phyloP scores from a whole-genome alignment of 2,797 vertebrate genomes.

The Pyrocephalus nanus region DNA sequence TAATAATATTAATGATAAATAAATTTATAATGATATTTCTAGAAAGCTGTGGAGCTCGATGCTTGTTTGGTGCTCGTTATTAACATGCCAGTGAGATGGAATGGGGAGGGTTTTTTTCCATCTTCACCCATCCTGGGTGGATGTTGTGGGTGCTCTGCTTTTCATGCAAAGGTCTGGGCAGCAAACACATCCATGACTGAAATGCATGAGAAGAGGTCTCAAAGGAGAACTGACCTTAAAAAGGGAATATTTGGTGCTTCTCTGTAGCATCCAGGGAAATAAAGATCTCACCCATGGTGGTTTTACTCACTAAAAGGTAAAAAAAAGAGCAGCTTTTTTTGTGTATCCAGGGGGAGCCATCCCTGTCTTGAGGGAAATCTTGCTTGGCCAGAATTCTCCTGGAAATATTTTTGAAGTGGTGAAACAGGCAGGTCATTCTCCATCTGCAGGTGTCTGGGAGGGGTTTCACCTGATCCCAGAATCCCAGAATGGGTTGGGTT shows the following conservation, averaged over 20 bases:
- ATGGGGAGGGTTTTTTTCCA: neutral
- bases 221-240: neutral
- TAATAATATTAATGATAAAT: neutral
- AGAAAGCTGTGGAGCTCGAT: neutral
- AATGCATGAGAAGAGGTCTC: rapidly evolving
- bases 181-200: neutral
- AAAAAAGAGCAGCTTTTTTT: neutral
- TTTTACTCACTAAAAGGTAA: neutral
- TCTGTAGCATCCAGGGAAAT: neutral
- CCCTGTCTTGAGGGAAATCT: neutral
- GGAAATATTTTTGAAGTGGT: neutral
- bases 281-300: neutral
- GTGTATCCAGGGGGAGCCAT: neutral
- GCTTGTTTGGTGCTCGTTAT: neutral
- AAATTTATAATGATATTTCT: neutral
- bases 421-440: neutral
- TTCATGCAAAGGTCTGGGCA: neutral
- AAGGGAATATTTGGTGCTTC: neutral
- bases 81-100: neutral
- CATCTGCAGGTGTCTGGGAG: neutral
- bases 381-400: neutral
- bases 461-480: neutral
- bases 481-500: neutral
- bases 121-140: neutral
- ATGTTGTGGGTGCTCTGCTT: neutral